phyloP scores from a whole-genome alignment of 1,140 invertebrate species.

The Bombus consobrinus region DNA sequence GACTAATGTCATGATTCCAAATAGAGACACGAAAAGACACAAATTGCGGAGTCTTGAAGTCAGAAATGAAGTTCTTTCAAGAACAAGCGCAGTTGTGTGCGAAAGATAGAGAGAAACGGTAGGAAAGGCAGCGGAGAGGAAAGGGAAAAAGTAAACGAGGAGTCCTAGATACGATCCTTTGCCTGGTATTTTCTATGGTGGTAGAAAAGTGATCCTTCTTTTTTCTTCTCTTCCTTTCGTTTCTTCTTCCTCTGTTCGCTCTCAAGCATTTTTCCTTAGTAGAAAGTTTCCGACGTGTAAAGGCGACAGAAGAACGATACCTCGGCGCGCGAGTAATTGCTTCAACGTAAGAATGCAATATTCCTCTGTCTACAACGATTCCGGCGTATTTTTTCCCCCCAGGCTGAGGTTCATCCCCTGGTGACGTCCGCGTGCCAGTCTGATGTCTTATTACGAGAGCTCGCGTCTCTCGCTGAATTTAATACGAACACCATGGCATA shows the following conservation, averaged over 20 bases:
- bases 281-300: constrained; percentile 33
- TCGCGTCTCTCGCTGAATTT: constrained; percentile 38
- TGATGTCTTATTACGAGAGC: constrained; percentile 52
- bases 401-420: constrained; percentile 1
- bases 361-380: constrained; percentile 65
- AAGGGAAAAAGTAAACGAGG: constrained; percentile 39
- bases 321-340: constrained; percentile 69
- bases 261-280: neutral
- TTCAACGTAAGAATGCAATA: constrained; percentile 73
- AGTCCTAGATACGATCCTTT: constrained; percentile 53
- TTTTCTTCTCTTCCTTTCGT: neutral
- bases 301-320: constrained; percentile 55
- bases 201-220: constrained; percentile 41
- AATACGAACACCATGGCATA: constrained; percentile 38
- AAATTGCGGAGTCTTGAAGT: constrained; percentile 10
- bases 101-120: neutral
- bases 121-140: neutral
- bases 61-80: constrained; percentile 46
- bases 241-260: neutral
- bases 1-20: neutral
- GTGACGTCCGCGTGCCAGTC: constrained; percentile 45
- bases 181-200: constrained; percentile 36
- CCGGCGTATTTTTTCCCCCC: constrained; percentile 37
- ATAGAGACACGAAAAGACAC: neutral
- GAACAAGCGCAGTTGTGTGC: neutral